Evolutionary conservation across 92 coral and sea anemone genomes (phyloP), one percentile per base, ranked within the genome.

Genomic region (Zoanthus sociatus): DNA sequence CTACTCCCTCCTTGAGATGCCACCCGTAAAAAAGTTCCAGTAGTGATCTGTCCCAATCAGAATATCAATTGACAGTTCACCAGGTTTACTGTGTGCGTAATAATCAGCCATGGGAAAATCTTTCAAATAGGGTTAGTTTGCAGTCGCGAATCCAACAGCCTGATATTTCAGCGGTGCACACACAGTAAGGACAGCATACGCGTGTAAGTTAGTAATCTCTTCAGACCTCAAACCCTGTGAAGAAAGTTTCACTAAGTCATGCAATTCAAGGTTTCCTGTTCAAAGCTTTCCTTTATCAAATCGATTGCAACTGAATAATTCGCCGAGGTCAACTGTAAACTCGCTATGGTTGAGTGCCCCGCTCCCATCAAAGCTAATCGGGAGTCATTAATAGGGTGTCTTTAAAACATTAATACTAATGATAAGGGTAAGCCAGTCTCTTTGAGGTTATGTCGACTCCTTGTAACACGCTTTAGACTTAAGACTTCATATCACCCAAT

Each of bases 321-420:
- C 15, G 91, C 81, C 14, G 84, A 30, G 4, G 89, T 91, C 76
- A 91, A 70, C 51, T 71, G 78, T 68, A 91, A 69, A 17, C 89
- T 91, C n/a, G 93, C 72, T 16, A 90, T 51, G 16, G 93, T 81
- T 56, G 79, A 76, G 53, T 74, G 63, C 50, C 89, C 91, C 51
- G 84, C 86, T 11, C 83, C 89, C 76, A 48, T 48, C 26, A 26
- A 26, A 26, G 26, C 26, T 26, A 26, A 26, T 26, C 26, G 26
- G 0, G 0, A 0, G 26, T 26, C 26, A 26, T 26, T 26, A 26
- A 26, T 26, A 26, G 26, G 0, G 26, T 26, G 26, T 26, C 26
- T 0, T 26, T 26, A 26, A 26, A 26, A 26, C 26, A 26, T 26
- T 26, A 26, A 26, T 26, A 26, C 26, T 26, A 26, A 26, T 26